Evolutionary conservation across 2,113 vertebrate genomes (phyloP).

Genomic region (Rhinolophus ferrumequinum): DNA sequence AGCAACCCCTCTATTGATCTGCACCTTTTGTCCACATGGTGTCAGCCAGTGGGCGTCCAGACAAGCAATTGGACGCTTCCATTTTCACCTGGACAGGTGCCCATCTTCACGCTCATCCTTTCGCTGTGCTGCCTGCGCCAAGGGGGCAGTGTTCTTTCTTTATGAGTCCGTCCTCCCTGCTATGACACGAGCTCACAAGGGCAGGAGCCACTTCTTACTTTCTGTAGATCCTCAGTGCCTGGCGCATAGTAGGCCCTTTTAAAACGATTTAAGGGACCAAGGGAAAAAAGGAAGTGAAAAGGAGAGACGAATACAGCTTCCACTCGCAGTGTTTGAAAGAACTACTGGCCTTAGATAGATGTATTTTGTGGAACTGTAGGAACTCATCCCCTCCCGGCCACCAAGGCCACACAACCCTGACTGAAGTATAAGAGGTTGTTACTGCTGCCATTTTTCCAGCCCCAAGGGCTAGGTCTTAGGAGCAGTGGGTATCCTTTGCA

Average conservation of each 20-base stretch:
- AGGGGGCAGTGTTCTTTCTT: neutral
- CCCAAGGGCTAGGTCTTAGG: neutral
- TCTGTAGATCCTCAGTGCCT: neutral
- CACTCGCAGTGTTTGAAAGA: neutral
- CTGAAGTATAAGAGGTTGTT: neutral
- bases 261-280: neutral
- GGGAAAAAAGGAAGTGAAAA: neutral
- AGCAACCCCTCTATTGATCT: too few species aligned
- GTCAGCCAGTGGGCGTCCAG: neutral
- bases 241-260: neutral
- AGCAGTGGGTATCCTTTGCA: neutral
- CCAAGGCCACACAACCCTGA: neutral
- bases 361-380: neutral
- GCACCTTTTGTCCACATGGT: neutral
- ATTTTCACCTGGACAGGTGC: neutral
- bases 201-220: neutral
- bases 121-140: neutral
- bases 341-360: neutral
- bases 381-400: neutral
- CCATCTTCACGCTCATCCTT: accelerated
- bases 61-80: neutral
- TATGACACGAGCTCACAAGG: neutral
- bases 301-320: neutral
- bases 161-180: neutral
- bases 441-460: neutral